Percentiles rank a stretch among this genome's conserved stretches.
phyloP scores from a whole-genome alignment of 2,113 vertebrate species.

The Pycnonotus jocosus region DNA sequence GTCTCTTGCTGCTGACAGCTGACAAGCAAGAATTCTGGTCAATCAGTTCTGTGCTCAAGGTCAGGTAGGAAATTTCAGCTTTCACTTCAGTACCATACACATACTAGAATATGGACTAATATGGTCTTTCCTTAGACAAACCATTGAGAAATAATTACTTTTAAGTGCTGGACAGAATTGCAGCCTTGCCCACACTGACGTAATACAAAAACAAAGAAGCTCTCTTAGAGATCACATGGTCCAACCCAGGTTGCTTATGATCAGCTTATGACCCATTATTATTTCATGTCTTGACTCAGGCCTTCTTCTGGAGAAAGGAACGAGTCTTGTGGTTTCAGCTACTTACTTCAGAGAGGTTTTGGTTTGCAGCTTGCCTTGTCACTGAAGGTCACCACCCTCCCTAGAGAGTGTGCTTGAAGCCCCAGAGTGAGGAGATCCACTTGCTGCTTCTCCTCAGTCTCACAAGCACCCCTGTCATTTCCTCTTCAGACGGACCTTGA shows the following conservation, averaged over 20 bases:
- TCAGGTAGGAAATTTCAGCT: neutral
- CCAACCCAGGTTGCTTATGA: conserved; percentile 53
- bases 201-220: conserved; percentile 27
- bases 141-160: neutral
- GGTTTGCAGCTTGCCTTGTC: neutral
- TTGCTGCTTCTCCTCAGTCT: neutral
- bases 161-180: neutral
- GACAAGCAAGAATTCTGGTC: neutral
- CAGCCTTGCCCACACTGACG: neutral
- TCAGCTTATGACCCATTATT: conserved; percentile 43
- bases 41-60: neutral
- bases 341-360: neutral
- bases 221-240: conserved; percentile 47
- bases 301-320: neutral
- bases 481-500: neutral
- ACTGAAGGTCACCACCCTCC: neutral
- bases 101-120: neutral
- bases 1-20: neutral
- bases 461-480: neutral
- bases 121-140: neutral
- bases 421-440: neutral
- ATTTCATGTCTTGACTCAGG: neutral
- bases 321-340: conserved; percentile 6
- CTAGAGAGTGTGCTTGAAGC: neutral
- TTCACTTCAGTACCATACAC: neutral